A percentile compares a stretch with the other conserved stretches of the same genome.
Conservation (phyloP, 2,888 invertebrate genomes). For the Thyatira batis region DNA sequence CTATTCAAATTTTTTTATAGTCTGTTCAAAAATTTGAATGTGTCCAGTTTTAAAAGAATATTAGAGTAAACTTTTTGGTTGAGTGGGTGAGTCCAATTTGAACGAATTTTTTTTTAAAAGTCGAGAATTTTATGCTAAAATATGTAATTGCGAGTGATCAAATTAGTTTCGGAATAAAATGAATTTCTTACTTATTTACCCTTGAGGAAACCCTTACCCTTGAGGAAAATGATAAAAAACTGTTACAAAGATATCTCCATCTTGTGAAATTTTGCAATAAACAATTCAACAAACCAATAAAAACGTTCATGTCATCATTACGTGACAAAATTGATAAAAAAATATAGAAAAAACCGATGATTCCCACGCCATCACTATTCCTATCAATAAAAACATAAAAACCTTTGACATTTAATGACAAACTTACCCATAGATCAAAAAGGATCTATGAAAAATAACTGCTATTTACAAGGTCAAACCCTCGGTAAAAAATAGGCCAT, state of each 20-base stretch:
- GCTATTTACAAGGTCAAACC: conserved; percentile 56
- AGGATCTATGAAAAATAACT: conserved; percentile 28
- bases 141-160: too few species aligned
- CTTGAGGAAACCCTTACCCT: too few species aligned
- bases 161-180: too few species aligned
- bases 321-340: conserved; percentile 30
- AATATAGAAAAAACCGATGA: conserved; percentile 33
- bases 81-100: too few species aligned
- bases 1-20: too few species aligned
- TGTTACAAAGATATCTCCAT: conserved; percentile 7
- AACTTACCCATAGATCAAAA: conserved; percentile 53
- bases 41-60: too few species aligned
- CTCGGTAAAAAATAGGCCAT: conserved; percentile 40
- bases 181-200: too few species aligned
- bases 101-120: too few species aligned
- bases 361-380: conserved; percentile 66
- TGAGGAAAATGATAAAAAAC: conserved; percentile 12
- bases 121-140: too few species aligned
- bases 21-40: too few species aligned
- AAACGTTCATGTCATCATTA: conserved; percentile 71
- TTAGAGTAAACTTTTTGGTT: too few species aligned
- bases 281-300: conserved; percentile 35
- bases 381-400: conserved; percentile 72
- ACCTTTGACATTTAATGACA: conserved; percentile 76
- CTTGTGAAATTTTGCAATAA: conserved; percentile 44